phyloP scores from a whole-genome alignment of 2,113 vertebrate species.

The Neopipo cinnamomea region DNA sequence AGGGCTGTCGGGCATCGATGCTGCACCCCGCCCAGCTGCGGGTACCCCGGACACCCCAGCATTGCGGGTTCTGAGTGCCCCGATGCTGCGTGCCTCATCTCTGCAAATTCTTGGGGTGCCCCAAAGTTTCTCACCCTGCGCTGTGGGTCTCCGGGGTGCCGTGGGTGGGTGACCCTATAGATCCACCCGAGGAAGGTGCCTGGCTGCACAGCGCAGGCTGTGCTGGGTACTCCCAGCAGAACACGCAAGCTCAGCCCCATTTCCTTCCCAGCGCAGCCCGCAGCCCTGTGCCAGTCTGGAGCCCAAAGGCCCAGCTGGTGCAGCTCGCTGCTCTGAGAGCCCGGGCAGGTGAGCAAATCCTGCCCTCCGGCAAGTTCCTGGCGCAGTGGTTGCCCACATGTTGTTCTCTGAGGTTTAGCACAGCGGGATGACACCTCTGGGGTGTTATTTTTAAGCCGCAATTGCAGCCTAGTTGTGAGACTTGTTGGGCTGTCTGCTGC shows the following conservation, averaged over 20 bases:
- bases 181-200: neutral
- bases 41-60: neutral
- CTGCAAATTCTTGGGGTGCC: neutral
- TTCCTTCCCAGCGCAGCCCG: neutral
- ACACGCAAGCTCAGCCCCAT: neutral
- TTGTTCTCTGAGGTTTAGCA: neutral
- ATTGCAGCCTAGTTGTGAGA: neutral
- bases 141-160: neutral
- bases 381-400: neutral
- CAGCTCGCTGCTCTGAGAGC: neutral
- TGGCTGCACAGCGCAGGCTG: neutral
- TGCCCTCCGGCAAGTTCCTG: neutral
- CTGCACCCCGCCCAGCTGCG: neutral
- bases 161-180: neutral
- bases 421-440: neutral
- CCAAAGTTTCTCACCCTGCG: rapidly evolving
- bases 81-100: rapidly evolving
- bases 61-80: neutral
- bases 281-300: neutral
- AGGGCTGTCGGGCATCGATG: neutral
- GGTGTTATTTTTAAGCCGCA: neutral
- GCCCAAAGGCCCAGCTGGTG: neutral
- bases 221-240: rapidly evolving
- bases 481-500: neutral
- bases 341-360: neutral